Evolutionary conservation across 2,113 vertebrate species (phyloP), one percentile per base, ranked within the genome.

Genomic region (Vulpes ferrilata): DNA sequence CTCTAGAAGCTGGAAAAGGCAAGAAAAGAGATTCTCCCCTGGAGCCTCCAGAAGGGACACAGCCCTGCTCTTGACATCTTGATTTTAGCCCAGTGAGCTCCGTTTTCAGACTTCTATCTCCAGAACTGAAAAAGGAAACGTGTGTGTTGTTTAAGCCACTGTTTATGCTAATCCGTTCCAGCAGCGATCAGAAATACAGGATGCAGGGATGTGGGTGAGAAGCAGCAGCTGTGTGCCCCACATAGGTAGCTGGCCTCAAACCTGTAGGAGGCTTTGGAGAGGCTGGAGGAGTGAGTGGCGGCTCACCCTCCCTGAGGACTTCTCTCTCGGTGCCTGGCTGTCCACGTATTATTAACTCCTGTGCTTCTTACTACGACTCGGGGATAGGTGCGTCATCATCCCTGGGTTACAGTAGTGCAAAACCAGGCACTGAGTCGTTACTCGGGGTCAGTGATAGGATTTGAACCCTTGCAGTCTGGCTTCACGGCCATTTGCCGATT

Each of bases 341-440:
- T 32, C 1, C 11, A 9, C 4, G 20, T 3, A 1, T 15, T 35
- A 0, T 15, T 35, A 0, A 38, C 73, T 60, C 4, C 0, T 8
- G 6, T 10, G 13, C 69, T 20, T 51, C n/a, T 27, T 30, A 43
- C 9, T 43, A 16, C 43, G 48, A 7, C 17, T 55, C 43, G 32
- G 22, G 35, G 5, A 2, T 22, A 3, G 60, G 4, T 15, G 16
- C 22, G 3, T 19, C 32, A 11, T 3, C 55, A 3, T 32, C 25
- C 30, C 59, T 20, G 3, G 48, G 65, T 74, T 16, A 48, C 1
- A 43, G 53, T 53, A 23, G 30, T 79, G 55, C 25, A 59, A 30
- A 87, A 27, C 38, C 19, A 35, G 79, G 64, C 23, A 4, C 38
- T 12, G 43, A 76, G 59, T 7, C 15, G 35, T 5, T 32, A 12